Conservation (phyloP, 2,888 invertebrate species). For the Mystacides longicornis region DNA sequence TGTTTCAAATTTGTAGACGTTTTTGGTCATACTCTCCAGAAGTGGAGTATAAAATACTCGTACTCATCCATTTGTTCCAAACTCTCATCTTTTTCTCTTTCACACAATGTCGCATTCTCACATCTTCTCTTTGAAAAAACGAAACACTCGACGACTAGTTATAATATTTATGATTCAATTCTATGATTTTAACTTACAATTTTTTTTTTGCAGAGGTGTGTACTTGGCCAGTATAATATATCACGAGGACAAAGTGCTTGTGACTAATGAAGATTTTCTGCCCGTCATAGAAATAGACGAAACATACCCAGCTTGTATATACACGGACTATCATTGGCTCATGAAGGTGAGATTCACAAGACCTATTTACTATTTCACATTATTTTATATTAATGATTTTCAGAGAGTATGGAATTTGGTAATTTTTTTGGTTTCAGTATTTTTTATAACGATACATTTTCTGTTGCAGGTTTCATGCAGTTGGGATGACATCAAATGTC, state of each 20-base stretch:
- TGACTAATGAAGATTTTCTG: conserved; percentile 94
- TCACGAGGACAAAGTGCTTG: conserved; percentile 91
- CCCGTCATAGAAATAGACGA: conserved; percentile 97
- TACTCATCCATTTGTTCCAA: no score
- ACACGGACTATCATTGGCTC: conserved; percentile 94
- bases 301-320: conserved; percentile 84
- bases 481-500: conserved; percentile 91
- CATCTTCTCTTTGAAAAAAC: not conserved
- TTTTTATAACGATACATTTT: not conserved
- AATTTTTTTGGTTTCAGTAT: not conserved
- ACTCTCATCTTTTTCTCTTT: no score
- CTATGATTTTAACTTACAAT: no score
- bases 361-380: not conserved
- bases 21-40: no score
- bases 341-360: conserved; percentile 66
- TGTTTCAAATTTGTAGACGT: no score
- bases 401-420: not conserved
- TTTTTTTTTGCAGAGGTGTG: conserved; percentile 62
- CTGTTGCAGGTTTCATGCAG: conserved; percentile 73
- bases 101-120: not conserved
- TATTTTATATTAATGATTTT: not conserved
- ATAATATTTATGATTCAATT: no score
- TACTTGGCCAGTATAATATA: conserved; percentile 90
- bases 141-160: no score
- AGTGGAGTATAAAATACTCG: no score